Conservation (phyloP, 2,113 vertebrate genomes). For the Myrmecophaga tridactyla region DNA sequence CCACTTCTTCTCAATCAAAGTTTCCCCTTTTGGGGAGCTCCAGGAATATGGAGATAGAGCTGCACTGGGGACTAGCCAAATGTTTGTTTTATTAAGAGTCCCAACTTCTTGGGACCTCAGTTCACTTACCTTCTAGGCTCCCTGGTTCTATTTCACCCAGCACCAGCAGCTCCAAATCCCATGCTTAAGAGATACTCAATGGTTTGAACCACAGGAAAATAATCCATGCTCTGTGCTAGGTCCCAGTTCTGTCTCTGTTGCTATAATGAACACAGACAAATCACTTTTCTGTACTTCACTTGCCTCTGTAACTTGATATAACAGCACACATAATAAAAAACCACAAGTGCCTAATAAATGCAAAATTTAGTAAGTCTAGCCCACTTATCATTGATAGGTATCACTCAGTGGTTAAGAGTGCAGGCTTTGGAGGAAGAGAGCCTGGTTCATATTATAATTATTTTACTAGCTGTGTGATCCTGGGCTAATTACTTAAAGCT, state of each 20-base stretch:
- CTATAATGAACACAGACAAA: background rate
- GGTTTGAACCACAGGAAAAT: background rate
- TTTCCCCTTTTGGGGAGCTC: background rate
- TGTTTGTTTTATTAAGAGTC: background rate
- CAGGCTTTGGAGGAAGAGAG: background rate
- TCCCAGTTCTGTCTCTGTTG: background rate
- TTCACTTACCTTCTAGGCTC: background rate
- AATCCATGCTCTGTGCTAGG: background rate
- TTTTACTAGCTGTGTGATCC: background rate
- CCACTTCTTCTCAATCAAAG: background rate
- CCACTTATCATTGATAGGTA: background rate
- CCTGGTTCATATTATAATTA: background rate
- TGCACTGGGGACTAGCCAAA: background rate
- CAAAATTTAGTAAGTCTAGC: background rate
- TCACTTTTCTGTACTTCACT: background rate
- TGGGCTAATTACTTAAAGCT: background rate
- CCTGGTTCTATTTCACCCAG: background rate
- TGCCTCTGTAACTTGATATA: background rate
- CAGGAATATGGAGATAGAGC: background rate
- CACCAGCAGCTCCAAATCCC: background rate
- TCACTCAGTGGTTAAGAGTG: too few species aligned
- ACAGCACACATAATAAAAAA: background rate
- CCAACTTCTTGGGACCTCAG: background rate
- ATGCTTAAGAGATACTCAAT: background rate
- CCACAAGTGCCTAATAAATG: background rate